Base-by-base conservation (phyloP, 2,888 invertebrate genomes). In the Lissonota sp. region DNA sequence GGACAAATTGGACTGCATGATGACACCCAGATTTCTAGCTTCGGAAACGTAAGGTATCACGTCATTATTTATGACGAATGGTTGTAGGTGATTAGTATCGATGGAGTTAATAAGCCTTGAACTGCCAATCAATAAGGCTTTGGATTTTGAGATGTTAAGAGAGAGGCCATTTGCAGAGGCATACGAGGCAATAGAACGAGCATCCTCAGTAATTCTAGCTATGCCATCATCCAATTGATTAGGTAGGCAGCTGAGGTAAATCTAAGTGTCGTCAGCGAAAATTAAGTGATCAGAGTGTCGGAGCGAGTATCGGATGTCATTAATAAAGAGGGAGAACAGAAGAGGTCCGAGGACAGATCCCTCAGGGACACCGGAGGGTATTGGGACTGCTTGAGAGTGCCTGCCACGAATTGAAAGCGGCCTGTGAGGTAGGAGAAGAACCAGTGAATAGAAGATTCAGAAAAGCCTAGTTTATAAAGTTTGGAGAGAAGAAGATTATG, bases 301-400 rank as follows among this genome's bases (percentile, higher is more conserved):
- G 3, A 69, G 16, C 0, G 2, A 1, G 0, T 37, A 10, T 1
- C 49, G 40, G 3, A 76, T 57, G 4, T 57, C 69, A 3, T 70
- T 53, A 0, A 70, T 63, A 8, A 40, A 64, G 0, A 76, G 12
- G 0, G 70, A 70, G 6, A 76, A 76, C 0, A 64, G 7, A 0
- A 62, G 16, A 0, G 46, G 82, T 0, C 75, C 72, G 0, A 79
- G 74, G 0, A 82, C 75, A 0, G 72, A 79, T 0, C 66, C 72
- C 8, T 67, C 55, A 0, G 60, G 73, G 0, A 79, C 60, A 0
- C 72, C 72, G 0, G 5, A n/a, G 1, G 37, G 0, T 5, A 5
- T 39, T 55, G 0, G 5, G n/a, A n/a, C n/a, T n/a, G 1, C 26
- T 39, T 26, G 1, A 55, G 63, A 0, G 37, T 6, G 1, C n/a